Base-by-base conservation (phyloP, 2,797 vertebrate species). In the Tachyglossus aculeatus region DNA sequence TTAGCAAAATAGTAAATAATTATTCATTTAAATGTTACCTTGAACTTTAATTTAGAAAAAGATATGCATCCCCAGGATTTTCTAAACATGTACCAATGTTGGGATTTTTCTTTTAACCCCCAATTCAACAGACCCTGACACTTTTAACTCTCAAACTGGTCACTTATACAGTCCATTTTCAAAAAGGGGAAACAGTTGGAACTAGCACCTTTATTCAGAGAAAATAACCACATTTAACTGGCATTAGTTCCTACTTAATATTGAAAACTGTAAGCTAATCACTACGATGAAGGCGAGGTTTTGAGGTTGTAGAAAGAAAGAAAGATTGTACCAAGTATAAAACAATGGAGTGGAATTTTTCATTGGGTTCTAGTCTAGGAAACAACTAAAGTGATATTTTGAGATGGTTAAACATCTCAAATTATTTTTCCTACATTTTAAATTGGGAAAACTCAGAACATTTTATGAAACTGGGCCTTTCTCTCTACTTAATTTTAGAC, bases 1-100 rank as follows among this genome's bases (percentile, higher is more conserved):
- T 90, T 92, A 90, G 83, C 81, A 90, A 90, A 91, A 88, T 60
- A 84, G 73, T 88, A 90, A 92, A 93, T 92, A 93, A 91, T 91
- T 92, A 88, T 81, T 92, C 78, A 89, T 82, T 86, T 83, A 86
- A 89, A 89, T 74, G 71, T 87, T 91, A 81, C 83, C 78, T 86
- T 91, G 83, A 90, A 89, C 84, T 89, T 88, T 88, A 86, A 84
- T 84, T 91, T 70, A 74, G 67, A n/a, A 69, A 55, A 67, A 53
- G 43, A 53, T 58, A 65, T 51, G 54, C 74, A 67, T 88, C 83
- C 76, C 55, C 59, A 68, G 56, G 61, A 54, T 63, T 77, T 88
- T 85, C 63, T 64, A 80, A 10, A 3, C 67, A 79, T 65, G 27
- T 67, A 71, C 37, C 78, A 55, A 68, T 80, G 81, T 2, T 15